A percentile compares a stretch with the other conserved stretches of the same genome.
These are phyloP conservation scores for Trematocara nigrifrons DNA, from an alignment of 2,113 vertebrate genomes.

Conservation along the genomic window DNA sequence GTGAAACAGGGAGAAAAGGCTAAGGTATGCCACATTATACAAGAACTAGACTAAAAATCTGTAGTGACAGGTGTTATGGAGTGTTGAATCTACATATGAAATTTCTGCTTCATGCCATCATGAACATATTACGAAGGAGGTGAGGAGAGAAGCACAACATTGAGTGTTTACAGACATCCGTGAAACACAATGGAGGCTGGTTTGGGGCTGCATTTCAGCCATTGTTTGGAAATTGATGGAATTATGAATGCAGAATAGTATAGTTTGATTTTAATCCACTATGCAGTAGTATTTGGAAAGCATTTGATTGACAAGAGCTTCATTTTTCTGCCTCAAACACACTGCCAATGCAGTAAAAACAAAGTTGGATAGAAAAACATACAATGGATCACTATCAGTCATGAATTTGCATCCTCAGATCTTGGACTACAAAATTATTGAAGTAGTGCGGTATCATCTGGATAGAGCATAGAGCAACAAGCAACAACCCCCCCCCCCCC, in stretches of 20 bases:
- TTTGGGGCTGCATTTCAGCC: not conserved
- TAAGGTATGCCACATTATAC: not conserved
- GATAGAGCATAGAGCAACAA: not conserved
- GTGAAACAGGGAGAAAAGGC: not conserved
- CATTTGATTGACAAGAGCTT: not conserved
- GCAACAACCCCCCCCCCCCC: not conserved
- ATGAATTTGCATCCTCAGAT: not conserved
- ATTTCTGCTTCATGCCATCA: not conserved
- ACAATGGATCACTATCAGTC: not conserved
- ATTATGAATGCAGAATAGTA: not conserved
- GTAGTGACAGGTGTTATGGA: not conserved
- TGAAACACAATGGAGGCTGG: not conserved
- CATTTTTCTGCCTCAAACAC: not conserved
- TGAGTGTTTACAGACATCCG: not conserved
- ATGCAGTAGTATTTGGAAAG: not conserved
- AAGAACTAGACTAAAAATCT: not conserved
- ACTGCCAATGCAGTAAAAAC: not conserved
- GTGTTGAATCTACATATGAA: not conserved
- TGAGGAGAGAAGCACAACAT: not conserved
- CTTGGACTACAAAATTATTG: not conserved
- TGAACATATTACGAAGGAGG: not conserved
- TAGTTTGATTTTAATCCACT: not conserved
- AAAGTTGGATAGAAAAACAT: not conserved
- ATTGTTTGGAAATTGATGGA: not conserved
- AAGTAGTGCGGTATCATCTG: not conserved